A percentile compares a stretch with the other conserved stretches of the same genome.
Conservation (phyloP, 2,113 vertebrate genomes). For the Donacobius atricapilla region DNA sequence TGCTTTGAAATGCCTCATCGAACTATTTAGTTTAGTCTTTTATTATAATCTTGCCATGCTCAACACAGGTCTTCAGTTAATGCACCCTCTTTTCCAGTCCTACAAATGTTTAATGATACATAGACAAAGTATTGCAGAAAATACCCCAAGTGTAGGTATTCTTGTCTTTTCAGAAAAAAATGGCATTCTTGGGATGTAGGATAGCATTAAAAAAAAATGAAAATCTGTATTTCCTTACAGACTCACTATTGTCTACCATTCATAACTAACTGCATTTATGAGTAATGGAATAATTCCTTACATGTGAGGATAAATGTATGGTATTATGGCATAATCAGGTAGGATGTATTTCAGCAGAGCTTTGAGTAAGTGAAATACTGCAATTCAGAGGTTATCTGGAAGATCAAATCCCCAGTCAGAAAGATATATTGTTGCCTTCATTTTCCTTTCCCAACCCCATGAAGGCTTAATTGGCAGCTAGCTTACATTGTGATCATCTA, state of each 20-base stretch:
- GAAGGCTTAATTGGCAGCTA: constrained; percentile 72
- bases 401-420: constrained; percentile 59
- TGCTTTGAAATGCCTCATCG: rapidly evolving
- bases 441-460: constrained; percentile 56
- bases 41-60: not conserved
- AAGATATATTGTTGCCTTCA: constrained; percentile 39
- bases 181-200: not conserved
- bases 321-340: not conserved
- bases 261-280: not conserved
- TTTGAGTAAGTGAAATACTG: constrained; percentile 17
- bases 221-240: not conserved
- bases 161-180: not conserved
- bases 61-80: not conserved
- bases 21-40: not conserved
- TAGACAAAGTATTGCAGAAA: not conserved
- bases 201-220: not conserved
- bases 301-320: not conserved
- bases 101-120: not conserved
- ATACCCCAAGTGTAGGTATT: not conserved
- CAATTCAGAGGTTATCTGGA: constrained; percentile 7
- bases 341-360: constrained; percentile 4
- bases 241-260: not conserved
- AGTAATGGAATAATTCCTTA: constrained; percentile 39
- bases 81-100: not conserved
- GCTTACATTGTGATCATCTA: constrained; percentile 63